Evolutionary conservation across 2,888 invertebrate genomes (phyloP).

Genomic region (Protodeltote pygarga): DNA sequence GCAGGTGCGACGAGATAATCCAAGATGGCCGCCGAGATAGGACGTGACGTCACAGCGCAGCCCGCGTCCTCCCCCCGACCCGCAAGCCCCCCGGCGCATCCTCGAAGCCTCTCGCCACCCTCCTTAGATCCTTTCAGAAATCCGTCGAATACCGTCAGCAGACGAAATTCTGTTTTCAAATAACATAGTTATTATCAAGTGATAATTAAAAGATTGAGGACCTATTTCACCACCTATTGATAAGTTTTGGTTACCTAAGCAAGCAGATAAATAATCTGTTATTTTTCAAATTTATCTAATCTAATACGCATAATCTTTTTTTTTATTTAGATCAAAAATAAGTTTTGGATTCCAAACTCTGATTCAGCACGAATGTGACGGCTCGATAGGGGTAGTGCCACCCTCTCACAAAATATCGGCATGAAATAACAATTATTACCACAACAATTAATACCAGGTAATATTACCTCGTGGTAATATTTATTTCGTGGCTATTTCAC

Average conservation of each 20-base stretch:
- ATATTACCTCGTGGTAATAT: too few species aligned
- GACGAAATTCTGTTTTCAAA: slow-evolving; percentile 6
- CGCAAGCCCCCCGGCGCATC: slow-evolving; percentile 71
- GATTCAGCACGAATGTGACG: too few species aligned
- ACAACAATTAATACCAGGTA: too few species aligned
- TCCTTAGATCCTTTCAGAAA: slow-evolving; percentile 86
- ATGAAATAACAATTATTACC: background rate
- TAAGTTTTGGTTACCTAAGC: too few species aligned
- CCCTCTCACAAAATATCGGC: background rate
- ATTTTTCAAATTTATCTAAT: too few species aligned
- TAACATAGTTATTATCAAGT: too few species aligned
- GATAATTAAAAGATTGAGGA: too few species aligned
- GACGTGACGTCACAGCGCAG: slow-evolving; percentile 86
- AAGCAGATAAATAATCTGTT: too few species aligned
- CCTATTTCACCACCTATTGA: too few species aligned
- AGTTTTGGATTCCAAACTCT: background rate
- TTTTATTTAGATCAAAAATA: background rate
- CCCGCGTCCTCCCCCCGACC: slow-evolving; percentile 64
- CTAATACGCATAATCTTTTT: too few species aligned
- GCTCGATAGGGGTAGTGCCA: too few species aligned
- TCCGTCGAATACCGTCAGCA: slow-evolving; percentile 71
- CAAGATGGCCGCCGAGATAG: slow-evolving; percentile 87
- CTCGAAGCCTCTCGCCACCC: slow-evolving; percentile 85
- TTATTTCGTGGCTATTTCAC: too few species aligned
- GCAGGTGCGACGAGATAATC: slow-evolving; percentile 87